Evolutionary conservation across 1,140 invertebrate genomes (phyloP).

Genomic region (Hestina assimilis): DNA sequence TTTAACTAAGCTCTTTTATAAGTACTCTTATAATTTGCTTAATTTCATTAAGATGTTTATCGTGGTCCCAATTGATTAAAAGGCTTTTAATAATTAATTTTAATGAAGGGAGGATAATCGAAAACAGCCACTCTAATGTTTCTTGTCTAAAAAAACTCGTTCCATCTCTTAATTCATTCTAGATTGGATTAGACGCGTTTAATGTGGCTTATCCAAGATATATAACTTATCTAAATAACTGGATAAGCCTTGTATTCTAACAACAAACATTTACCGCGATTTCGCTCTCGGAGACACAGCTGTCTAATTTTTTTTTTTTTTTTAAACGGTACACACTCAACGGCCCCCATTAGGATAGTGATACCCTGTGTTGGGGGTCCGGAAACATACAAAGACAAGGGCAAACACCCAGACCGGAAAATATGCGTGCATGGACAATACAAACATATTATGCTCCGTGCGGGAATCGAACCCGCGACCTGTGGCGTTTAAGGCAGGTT

Average conservation of each 20-base stretch:
- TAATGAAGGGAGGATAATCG: background rate
- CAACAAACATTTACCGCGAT: background rate
- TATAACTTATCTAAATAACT: conserved; percentile 25
- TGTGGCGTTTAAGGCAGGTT: too few species aligned
- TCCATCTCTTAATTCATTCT: conserved; percentile 53
- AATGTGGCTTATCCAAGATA: conserved; percentile 35
- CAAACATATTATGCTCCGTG: too few species aligned
- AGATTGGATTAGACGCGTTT: conserved; percentile 52
- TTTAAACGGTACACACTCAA: too few species aligned
- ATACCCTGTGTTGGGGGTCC: too few species aligned
- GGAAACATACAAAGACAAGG: too few species aligned
- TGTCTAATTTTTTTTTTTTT: too few species aligned
- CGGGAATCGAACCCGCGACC: too few species aligned
- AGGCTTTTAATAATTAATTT: background rate
- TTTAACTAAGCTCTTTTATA: too few species aligned
- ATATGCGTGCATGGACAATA: too few species aligned
- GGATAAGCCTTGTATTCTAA: conserved; percentile 13
- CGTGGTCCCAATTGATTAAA: background rate
- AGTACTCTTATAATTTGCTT: background rate
- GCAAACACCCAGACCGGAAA: too few species aligned
- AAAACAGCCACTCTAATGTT: background rate
- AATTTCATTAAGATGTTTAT: background rate
- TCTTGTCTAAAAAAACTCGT: conserved; percentile 36
- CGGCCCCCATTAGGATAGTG: too few species aligned
- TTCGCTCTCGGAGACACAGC: too few species aligned